Base-by-base conservation (phyloP, 2,888 invertebrate species). In the Theodoxus fluviatilis region DNA sequence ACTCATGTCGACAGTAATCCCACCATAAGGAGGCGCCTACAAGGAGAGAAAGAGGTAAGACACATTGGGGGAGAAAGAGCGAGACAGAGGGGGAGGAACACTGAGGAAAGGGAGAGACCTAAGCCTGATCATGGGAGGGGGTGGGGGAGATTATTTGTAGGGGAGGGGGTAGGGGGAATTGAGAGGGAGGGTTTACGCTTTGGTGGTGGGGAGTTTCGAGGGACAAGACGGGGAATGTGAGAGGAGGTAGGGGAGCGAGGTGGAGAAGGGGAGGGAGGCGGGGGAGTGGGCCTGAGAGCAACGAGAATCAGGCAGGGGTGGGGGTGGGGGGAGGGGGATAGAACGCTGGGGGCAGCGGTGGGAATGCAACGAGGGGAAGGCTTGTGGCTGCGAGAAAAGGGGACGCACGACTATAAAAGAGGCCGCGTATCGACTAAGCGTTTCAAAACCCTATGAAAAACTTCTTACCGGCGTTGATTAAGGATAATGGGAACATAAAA, bases 271-370 rank as follows among this genome's bases (percentile, higher is more conserved):
- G 55, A 55, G 55, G 55, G 22, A 25, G 22, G 12, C 6, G 55
- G 9, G 15, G 61, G 61, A 61, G 47, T 40, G 61, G 49, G 40
- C 43, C 43, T 31, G 59, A 69, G 47, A 61, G 59, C 61, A n/a
- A 49, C 61, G 61, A 61, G 38, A 67, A n/a, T 33, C 59, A 67
- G 47, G 35, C 25, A 9, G 6, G 35, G 66, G 31, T n/a, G 15
- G 15, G 31, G 25, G 35, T 47, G 35, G 31, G n/a, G 28, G n/a
- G 25, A 38, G 55, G 22, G 55, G 7, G 9, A 55, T 7, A 15
- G 22, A n/a, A 22, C 7, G 22, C 7, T 15, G 55, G 22, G 22
- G 22, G 55, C 9, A 25, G 55, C 7, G 22, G 55, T 7, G 55
- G 22, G 55, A 55, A 6, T n/a, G n/a, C n/a, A 55, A 25, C 15